A percentile compares a stretch with the other conserved stretches of the same genome.
phyloP scores from a whole-genome alignment of 2,888 invertebrate genomes.

The Digitonthophagus gazella region DNA sequence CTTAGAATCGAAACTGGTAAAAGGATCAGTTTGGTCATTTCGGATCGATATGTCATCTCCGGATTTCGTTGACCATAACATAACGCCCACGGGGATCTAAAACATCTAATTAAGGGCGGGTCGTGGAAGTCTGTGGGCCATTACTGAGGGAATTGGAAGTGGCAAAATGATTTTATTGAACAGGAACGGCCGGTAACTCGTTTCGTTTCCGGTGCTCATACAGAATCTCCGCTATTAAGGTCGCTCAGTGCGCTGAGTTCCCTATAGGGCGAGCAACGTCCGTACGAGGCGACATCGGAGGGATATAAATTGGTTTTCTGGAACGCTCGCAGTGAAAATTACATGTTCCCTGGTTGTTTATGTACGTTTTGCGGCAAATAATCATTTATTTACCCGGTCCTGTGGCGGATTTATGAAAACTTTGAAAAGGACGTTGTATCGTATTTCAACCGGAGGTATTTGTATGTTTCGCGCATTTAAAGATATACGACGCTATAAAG shows the following conservation, averaged over 20 bases:
- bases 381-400: background rate
- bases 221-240: background rate
- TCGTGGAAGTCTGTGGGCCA: conserved; percentile 43
- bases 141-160: conserved; percentile 38
- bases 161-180: conserved; percentile 33
- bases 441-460: background rate
- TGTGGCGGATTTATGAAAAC: background rate
- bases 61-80: conserved; percentile 44
- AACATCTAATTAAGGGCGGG: conserved; percentile 46
- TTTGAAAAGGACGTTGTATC: background rate
- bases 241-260: background rate
- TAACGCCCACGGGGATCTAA: conserved; percentile 45
- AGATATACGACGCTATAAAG: background rate
- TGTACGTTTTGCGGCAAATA: background rate
- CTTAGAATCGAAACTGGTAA: background rate
- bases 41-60: conserved; percentile 9
- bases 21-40: background rate
- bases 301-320: background rate
- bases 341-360: background rate
- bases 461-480: background rate
- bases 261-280: background rate
- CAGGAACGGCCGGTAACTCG: conserved; percentile 15
- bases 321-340: background rate
- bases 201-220: conserved; percentile 1
- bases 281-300: background rate